phyloP scores from a whole-genome alignment of 2,888 invertebrate genomes.

The Timema cristinae region DNA sequence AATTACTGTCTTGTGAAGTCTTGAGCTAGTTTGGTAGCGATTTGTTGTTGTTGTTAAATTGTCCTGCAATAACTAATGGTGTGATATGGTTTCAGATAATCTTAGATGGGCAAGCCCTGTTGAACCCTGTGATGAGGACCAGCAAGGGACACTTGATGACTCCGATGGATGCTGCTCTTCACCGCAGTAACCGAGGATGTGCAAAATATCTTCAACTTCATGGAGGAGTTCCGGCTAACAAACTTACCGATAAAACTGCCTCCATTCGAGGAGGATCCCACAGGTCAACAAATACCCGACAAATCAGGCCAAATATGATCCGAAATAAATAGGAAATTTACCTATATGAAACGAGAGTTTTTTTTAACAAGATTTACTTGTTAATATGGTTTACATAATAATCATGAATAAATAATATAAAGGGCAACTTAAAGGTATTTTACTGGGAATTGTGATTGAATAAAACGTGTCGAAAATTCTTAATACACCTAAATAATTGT shows the following conservation, averaged over 20 bases:
- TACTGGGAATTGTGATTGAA: no score
- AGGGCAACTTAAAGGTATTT: no score
- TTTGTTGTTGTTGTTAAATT: not conserved
- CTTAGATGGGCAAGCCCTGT: conserved; percentile 76
- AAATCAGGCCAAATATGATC: not conserved
- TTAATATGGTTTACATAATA: no score
- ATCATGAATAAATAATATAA: no score
- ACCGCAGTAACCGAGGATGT: conserved; percentile 80
- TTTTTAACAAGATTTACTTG: no score
- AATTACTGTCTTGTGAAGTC: no score
- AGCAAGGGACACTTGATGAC: conserved; percentile 82
- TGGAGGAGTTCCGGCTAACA: conserved; percentile 77
- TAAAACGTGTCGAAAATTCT: no score
- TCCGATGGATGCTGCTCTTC: conserved; percentile 85
- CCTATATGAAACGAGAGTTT: no score
- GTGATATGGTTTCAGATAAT: conserved; percentile 53
- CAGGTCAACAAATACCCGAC: conserved; percentile 2
- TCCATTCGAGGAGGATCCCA: conserved; percentile 27
- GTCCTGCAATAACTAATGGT: conserved; percentile 21
- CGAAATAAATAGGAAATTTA: no score
- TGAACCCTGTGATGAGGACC: conserved; percentile 79
- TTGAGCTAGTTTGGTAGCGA: no score
- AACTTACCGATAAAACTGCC: conserved; percentile 47
- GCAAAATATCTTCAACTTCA: conserved; percentile 90
- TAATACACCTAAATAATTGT: no score